Conservation (phyloP, 2,113 vertebrate species). For the Catharus fuscescens region DNA sequence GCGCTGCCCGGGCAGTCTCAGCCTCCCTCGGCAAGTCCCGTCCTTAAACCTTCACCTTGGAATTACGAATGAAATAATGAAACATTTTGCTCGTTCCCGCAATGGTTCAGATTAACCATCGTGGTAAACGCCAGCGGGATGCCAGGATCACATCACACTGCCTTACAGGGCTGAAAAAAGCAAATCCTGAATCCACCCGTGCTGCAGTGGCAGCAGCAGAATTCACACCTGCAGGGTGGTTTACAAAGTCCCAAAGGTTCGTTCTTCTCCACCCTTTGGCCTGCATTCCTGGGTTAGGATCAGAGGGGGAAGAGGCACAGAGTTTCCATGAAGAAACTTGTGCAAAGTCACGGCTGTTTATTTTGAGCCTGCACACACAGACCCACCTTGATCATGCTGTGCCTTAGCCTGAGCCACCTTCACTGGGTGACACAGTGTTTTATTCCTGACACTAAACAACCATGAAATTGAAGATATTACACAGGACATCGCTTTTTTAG, state of each 20-base stretch:
- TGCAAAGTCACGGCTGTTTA: background rate
- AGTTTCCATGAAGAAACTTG: background rate
- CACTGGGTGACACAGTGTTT: background rate
- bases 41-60: rapidly evolving
- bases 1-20: rapidly evolving
- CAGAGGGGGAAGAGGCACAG: background rate
- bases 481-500: background rate
- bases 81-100: background rate
- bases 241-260: background rate
- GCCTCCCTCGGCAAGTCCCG: background rate
- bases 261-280: background rate
- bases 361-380: background rate
- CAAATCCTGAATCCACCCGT: too few relatives aligned
- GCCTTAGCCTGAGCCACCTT: background rate
- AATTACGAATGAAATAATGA: background rate
- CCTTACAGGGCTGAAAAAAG: rapidly evolving
- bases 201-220: background rate
- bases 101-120: rapidly evolving
- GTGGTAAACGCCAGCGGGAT: background rate
- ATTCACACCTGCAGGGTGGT: background rate
- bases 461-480: background rate
- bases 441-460: background rate
- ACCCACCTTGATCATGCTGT: background rate
- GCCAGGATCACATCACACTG: rapidly evolving
- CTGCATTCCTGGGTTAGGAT: background rate